A percentile compares a stretch with the other conserved stretches of the same genome.
phyloP scores from a whole-genome alignment of 2,888 invertebrate genomes.

The Alcis repandata region DNA sequence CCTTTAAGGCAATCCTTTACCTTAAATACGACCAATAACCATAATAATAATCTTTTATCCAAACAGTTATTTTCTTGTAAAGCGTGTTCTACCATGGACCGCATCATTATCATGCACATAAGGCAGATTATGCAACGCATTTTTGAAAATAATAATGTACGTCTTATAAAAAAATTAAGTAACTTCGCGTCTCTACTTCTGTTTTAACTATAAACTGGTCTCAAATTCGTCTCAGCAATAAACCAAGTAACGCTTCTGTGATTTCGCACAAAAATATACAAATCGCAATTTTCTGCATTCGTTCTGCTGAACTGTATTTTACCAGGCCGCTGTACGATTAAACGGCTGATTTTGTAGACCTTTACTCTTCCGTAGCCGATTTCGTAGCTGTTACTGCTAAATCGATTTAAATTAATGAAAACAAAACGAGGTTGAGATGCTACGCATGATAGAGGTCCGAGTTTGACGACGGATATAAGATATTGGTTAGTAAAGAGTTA shows the following conservation, averaged over 20 bases:
- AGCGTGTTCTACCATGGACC: no score
- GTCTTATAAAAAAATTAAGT: no score
- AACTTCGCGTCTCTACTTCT: neutral
- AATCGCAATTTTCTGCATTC: constrained; percentile 40
- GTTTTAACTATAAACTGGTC: constrained; percentile 24
- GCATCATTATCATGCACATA: no score
- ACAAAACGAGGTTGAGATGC: constrained; percentile 13
- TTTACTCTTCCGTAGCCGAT: constrained; percentile 29
- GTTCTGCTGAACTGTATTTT: constrained; percentile 37
- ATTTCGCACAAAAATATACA: constrained; percentile 31
- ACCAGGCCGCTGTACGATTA: constrained; percentile 35
- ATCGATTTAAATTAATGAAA: constrained; percentile 12
- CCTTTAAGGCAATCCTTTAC: no score
- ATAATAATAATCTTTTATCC: no score
- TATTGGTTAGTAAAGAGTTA: neutral
- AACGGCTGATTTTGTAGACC: constrained; percentile 32
- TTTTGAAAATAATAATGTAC: no score
- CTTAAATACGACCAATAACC: no score
- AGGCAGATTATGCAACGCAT: no score
- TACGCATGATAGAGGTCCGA: neutral
- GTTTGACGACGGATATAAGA: neutral
- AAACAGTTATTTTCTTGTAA: no score
- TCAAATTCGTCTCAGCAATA: constrained; percentile 34
- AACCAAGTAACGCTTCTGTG: constrained; percentile 39
- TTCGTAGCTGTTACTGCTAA: constrained; percentile 23